Evolutionary conservation across 2,888 invertebrate genomes (phyloP), one percentile per base, ranked within the genome.

Genomic region (Rhingia campestris): DNA sequence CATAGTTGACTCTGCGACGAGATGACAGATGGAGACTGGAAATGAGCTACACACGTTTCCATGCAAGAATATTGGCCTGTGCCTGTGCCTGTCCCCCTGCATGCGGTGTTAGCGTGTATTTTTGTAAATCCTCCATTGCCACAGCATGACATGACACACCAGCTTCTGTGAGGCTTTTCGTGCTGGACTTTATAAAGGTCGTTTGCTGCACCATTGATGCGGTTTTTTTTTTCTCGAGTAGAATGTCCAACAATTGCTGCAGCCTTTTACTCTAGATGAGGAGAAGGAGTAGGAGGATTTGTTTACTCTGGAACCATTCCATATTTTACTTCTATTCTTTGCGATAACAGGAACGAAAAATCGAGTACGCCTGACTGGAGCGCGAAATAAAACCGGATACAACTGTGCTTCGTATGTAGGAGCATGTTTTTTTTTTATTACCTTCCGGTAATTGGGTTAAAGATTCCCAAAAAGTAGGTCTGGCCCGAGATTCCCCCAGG

Each of bases 361-460:
- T 58, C 43, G 51, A 79, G 66, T 70, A 49, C 77, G 63, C 56
- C 58, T 56, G 61, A 73, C 77, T 77, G 77, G 72, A 43, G 67
- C 45, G 35, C 6, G 10, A 1, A 37, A 35, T 54, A 64, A 79
- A 82, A 82, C 82, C 72, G 82, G 82, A 82, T 79, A 64, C 59
- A 67, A 43, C 32, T 22, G 49, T 49, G 10, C 49, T 49, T 64
- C 51, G 33, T 14, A 45, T 45, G 33, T 49, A 35, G 70, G 49
- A 59, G 54, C 37, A 58, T 58, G 59, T 73, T 43, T 37, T 54
- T 49, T 73, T 72, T 81, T 77, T 81, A 81, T 77, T 77, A 35
- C 72, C 73, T 37, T 22, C 22, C 51, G 63, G 64, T 82, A 82
- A 82, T 79, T 82, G 58, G 82, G 82, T 79, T 74, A 69, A 73